phyloP scores from a whole-genome alignment of 2,113 vertebrate species.

The Calidris pugnax region DNA sequence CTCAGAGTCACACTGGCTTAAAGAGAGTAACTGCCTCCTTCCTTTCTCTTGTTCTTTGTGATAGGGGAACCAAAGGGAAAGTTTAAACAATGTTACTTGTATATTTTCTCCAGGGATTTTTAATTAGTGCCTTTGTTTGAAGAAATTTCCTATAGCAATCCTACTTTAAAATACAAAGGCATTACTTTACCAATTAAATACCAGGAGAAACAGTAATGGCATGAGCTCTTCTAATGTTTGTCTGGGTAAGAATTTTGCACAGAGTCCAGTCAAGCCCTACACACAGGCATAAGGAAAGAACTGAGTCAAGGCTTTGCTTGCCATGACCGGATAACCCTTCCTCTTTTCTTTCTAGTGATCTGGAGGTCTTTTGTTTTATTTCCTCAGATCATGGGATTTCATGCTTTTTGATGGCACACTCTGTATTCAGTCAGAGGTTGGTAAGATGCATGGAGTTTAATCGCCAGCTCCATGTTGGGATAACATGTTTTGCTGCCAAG shows the following conservation, averaged over 20 bases:
- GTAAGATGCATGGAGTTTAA: not conserved
- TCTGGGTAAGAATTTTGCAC: not conserved
- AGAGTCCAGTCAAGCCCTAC: not conserved
- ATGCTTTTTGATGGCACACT: not conserved
- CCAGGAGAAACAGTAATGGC: not conserved
- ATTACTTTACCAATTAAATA: not conserved
- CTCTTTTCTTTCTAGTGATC: not conserved
- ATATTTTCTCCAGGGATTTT: not conserved
- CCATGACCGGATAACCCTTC: not conserved
- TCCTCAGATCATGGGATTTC: not conserved
- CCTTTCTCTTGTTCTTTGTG: not conserved
- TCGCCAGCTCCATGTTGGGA: not conserved
- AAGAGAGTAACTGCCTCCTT: not conserved
- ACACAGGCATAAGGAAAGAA: not conserved
- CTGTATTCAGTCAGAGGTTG: not conserved
- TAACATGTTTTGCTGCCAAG: not conserved
- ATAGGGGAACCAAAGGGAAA: not conserved
- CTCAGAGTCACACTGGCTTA: not conserved
- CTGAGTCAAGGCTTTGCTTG: not conserved
- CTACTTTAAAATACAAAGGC: not conserved
- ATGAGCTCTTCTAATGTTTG: not conserved
- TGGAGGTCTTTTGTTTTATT: not conserved
- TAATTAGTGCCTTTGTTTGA: not conserved
- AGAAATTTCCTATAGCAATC: not conserved
- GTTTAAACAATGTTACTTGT: not conserved